Base-by-base conservation (phyloP, 2,113 vertebrate genomes). In the Pluvialis apricaria region DNA sequence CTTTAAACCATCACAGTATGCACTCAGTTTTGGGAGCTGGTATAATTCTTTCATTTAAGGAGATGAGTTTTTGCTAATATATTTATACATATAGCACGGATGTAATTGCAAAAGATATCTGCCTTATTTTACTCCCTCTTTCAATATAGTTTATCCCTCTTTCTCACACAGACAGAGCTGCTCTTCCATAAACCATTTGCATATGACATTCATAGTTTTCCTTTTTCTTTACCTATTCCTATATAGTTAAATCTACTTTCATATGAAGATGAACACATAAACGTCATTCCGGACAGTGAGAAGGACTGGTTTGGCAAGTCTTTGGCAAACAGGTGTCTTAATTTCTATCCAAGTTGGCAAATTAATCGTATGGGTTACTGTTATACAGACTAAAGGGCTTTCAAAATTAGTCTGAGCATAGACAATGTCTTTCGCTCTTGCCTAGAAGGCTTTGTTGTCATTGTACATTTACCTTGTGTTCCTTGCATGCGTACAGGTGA, bases 281-380 rank as follows among this genome's bases (percentile, higher is more conserved):
- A 72, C 83, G 70, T 77, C 62, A 55, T 90, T 72, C 68, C 68
- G 90, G 73, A 31, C 60, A 60, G 42, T 96, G 84, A 88, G 71
- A 91, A 88, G 55, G 75, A 96, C 96, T 88, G 95, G 93, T 97
- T 93, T 60, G 82, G 71, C 86, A 65, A 95, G 86, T 91, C 79
- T 95, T 92, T 4, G 17, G 75, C 55, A 92, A 94, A 96, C 87
- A 95, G n/a, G 31, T 86, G 90, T 83, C 91, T 76, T 95, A 86
- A 91, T 95, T 88, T 90, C 71, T 92, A 73, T 51, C 85, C 38
- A 88, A 70, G 28, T 2, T 91, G 85, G 66, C 28, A 91, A 91
- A 90, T 88, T 75, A 95, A 93, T 96, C 78, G 78, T 81, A 70
- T 52, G 57, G 78, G 80, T 90, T 94, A 77, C 55, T 91, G 68